A percentile compares a stretch with the other conserved stretches of the same genome.
phyloP scores from a whole-genome alignment of 53 echinoderm and acorn worm species.

The Echinarachnius parma region DNA sequence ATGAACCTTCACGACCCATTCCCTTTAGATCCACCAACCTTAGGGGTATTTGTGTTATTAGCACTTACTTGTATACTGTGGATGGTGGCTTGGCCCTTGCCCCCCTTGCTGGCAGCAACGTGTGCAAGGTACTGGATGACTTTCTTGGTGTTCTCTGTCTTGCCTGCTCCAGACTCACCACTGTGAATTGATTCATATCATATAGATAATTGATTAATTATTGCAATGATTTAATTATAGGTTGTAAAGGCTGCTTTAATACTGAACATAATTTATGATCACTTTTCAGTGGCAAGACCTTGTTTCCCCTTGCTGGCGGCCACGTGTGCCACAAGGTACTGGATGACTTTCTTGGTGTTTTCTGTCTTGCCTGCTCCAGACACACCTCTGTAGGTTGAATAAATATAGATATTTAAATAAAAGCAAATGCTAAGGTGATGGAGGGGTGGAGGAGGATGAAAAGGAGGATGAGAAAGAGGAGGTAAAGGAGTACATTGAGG shows the following conservation, averaged over 20 bases:
- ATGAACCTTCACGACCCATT: no score
- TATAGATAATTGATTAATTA: no score
- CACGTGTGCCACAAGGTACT: slow-evolving; percentile 96
- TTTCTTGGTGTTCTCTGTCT: slow-evolving; percentile 99
- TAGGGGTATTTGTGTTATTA: no score
- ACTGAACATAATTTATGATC: no score
- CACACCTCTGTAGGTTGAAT: slow-evolving; percentile 74
- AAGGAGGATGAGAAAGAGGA: no score
- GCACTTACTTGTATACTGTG: slow-evolving; percentile 87
- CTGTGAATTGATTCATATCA: slow-evolving; percentile 54
- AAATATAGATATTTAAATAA: no score
- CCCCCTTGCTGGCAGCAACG: slow-evolving; percentile 79
- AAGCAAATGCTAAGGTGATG: no score
- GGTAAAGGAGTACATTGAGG: no score
- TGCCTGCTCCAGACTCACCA: slow-evolving; percentile 99
- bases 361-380: slow-evolving; percentile 99
- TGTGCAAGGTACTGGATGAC: slow-evolving; percentile 99
- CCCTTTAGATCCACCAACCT: no score
- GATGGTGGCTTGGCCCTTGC: slow-evolving; percentile 57
- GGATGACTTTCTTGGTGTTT: slow-evolving; percentile 99
- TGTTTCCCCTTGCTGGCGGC: slow-evolving; percentile 72
- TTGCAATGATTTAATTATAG: no score
- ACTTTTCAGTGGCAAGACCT: slow-evolving; percentile 55
- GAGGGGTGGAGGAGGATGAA: no score
- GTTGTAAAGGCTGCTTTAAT: no score